Evolutionary conservation across 92 coral and sea anemone genomes (phyloP), one percentile per base, ranked within the genome.

Genomic region (Bergia puertoricense): DNA sequence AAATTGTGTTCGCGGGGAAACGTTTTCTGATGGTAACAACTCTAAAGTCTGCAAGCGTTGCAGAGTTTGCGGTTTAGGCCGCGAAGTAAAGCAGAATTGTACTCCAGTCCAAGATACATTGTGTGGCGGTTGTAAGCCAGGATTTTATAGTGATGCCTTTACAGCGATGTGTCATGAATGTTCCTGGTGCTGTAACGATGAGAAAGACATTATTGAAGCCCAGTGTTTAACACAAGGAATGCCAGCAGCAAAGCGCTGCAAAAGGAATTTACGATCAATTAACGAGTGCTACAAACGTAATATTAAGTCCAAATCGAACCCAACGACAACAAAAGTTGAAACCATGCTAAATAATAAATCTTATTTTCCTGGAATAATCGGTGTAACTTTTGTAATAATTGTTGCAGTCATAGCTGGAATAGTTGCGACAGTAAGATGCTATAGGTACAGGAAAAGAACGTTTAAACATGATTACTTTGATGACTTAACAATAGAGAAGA

Each of bases 141-240:
- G 84, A 0, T 86, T 84, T 48, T 91, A 91, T 13, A 39, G 22
- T 0, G 86, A 82, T 15, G 36, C 79, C 15, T 1, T 41, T 1
- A 5, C 39, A 10, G 46, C 48, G 2, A 18, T 9, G 86, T 91
- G 93, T 54, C 8, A 59, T 37, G 88, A 82, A 8, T 91, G 93
- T 40, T 91, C 93, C 0, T 89, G 74, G 8, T 91, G 93, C 8
- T 91, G 93, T 48, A 78, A 83, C 59, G 93, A 91, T 50, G 57
- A 79, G 42, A 42, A 30, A 0, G 89, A 91, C 22, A 85, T 88
- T 8, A 10, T 38, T 37, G 57, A 46, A 15, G 41, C 84, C 3
- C 65, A 54, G 15, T 91, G 93, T 69, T 40, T 66, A 68, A 56
- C 40, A 39, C 89, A 67, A 8, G 89, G 73, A 13, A 54, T 91